Percentiles rank a stretch among this genome's conserved stretches.
Conservation (phyloP, 2,113 vertebrate species). For the Periophthalmus modestus region DNA sequence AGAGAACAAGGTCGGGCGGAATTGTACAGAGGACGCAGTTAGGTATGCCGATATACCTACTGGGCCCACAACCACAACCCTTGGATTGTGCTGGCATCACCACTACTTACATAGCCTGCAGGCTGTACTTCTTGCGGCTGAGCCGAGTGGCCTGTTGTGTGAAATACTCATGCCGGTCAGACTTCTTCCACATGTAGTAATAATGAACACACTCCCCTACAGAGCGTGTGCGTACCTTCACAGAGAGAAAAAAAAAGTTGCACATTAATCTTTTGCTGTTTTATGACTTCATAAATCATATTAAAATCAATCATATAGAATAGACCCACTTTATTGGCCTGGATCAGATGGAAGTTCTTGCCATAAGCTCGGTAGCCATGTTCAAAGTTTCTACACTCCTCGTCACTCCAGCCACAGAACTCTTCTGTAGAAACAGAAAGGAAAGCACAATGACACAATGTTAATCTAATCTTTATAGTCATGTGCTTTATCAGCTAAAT, state of each 20-base stretch:
- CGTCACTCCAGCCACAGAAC: slow-evolving; percentile 92
- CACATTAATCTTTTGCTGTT: not conserved
- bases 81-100: not conserved
- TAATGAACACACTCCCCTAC: slow-evolving; percentile 96
- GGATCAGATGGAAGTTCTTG: slow-evolving; percentile 97
- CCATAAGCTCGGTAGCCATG: slow-evolving; percentile 94
- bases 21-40: too few species aligned
- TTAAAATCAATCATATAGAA: not conserved
- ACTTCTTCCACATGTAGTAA: slow-evolving; percentile 99
- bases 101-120: slow-evolving; percentile 86
- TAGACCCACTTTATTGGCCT: slow-evolving; percentile 90
- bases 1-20: too few species aligned
- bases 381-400: slow-evolving; percentile 92
- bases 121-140: slow-evolving; percentile 87
- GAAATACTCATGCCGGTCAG: slow-evolving; percentile 89
- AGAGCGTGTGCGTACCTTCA: slow-evolving; percentile 91
- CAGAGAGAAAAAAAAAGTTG: not conserved
- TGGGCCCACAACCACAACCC: too few species aligned
- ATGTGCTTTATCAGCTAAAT: not conserved
- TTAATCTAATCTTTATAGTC: not conserved
- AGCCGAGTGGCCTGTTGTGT: slow-evolving; percentile 88
- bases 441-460: not conserved
- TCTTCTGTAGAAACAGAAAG: slow-evolving; percentile 75
- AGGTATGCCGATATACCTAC: too few species aligned
- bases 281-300: not conserved